Base-by-base conservation (phyloP, 2,113 vertebrate species). In the Vulpes lagopus region DNA sequence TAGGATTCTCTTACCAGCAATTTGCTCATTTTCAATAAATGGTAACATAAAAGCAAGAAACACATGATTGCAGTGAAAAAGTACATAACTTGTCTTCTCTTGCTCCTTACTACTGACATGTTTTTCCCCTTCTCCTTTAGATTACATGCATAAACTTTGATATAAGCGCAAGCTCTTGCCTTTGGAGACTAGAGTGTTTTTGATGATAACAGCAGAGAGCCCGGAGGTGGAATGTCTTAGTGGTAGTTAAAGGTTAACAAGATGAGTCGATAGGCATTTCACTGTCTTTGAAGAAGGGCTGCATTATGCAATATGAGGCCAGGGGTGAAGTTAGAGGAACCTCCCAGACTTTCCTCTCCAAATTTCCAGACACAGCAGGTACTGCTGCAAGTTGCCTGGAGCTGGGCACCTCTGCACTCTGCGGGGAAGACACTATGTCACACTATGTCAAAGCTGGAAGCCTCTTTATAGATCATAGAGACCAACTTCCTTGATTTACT, bases 271-370 rank as follows among this genome's bases (percentile, higher is more conserved):
- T 49, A 10, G 65, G n/a, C 64, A 78, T 11, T 5, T 32, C 65
- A 43, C 62, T 59, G 65, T 90, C 88, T 95, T 62, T 84, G 78
- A 93, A 65, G 83, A 87, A 89, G 38, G 53, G n/a, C 14, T 10
- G 2, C 14, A 3, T 90, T 81, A 32, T 60, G 76, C 71, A 88
- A 25, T 8, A 6, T 6, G 43, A 73, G 35, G 64, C 19, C 67
- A 79, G 87, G 43, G 27, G 27, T 71, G 57, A 83, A 32, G 25
- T 32, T 67, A 12, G 5, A 15, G 25, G 92, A 78, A 59, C n/a
- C 73, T 53, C 65, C 19, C 32, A 7, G 0, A 11, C 30, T 89
- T 30, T 69, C 16, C 16, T 91, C 93, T 83, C 55, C 38, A 65
- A 55, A 78, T 11, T 32, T 95, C 51, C 19, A 51, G 81, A 69